Conservation (phyloP, 2,113 vertebrate species). For the Podarcis muralis region DNA sequence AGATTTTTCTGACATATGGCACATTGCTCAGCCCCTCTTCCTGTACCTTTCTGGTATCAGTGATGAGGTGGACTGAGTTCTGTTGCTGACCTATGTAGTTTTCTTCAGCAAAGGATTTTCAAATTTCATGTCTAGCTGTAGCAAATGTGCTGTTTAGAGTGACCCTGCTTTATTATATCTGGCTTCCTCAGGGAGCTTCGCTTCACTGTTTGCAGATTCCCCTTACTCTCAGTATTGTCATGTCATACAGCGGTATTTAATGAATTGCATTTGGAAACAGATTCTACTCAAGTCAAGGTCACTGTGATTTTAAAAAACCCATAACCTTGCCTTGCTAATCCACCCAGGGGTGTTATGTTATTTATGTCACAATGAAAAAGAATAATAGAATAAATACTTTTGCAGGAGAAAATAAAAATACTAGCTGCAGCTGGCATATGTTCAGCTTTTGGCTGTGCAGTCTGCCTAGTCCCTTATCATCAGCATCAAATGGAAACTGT, state of each 20-base stretch:
- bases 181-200: slow-evolving; percentile 36
- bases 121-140: slow-evolving; percentile 54
- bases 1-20: neutral
- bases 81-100: slow-evolving; percentile 27
- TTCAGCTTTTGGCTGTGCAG: neutral
- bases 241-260: slow-evolving; percentile 58
- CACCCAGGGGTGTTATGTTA: slow-evolving; percentile 34
- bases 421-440: slow-evolving; percentile 2
- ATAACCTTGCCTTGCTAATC: slow-evolving; percentile 20
- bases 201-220: slow-evolving; percentile 53
- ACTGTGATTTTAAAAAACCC: slow-evolving; percentile 34
- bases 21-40: slow-evolving; percentile 6
- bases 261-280: slow-evolving; percentile 56
- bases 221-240: slow-evolving; percentile 49
- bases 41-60: slow-evolving; percentile 21
- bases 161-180: slow-evolving; percentile 67
- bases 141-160: slow-evolving; percentile 64
- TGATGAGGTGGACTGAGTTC: slow-evolving; percentile 40
- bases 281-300: slow-evolving; percentile 60
- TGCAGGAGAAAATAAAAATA: neutral
- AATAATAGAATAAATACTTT: slow-evolving; percentile 20
- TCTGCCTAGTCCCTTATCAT: neutral
- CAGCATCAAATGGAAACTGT: slow-evolving; percentile 10
- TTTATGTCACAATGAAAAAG: slow-evolving; percentile 29
- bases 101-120: slow-evolving; percentile 52